Evolutionary conservation across 2,797 vertebrate species (phyloP).

Genomic region (Takifugu ocellatus): DNA sequence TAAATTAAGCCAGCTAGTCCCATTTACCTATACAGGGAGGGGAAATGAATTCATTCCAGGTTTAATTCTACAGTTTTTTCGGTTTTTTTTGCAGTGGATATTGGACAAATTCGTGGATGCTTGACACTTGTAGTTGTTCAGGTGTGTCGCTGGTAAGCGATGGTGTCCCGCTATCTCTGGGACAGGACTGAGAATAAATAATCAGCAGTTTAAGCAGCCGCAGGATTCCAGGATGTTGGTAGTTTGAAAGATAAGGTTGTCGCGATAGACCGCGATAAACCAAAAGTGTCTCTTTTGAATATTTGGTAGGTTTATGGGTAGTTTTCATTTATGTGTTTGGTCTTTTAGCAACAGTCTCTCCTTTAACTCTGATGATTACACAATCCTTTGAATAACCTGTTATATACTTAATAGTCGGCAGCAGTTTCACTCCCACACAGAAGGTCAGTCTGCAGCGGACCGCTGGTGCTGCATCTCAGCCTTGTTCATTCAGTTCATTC

Average conservation of each 20-base stretch:
- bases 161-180: constrained; percentile 53
- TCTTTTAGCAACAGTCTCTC: constrained; percentile 4
- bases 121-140: constrained; percentile 63
- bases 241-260: too few species aligned
- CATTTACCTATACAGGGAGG: constrained; percentile 26
- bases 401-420: constrained; percentile 58
- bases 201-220: too few species aligned
- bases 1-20: constrained; percentile 60
- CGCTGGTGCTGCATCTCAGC: constrained; percentile 3
- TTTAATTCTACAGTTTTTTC: constrained; percentile 36
- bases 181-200: too few species aligned
- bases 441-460: constrained; percentile 33
- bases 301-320: too few species aligned
- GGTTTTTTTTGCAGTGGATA: constrained; percentile 30
- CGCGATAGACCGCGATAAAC: too few species aligned
- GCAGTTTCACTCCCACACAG: constrained; percentile 29
- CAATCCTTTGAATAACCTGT: constrained; percentile 44
- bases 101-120: constrained; percentile 70
- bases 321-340: too few species aligned
- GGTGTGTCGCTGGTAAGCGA: constrained; percentile 67
- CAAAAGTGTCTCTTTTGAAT: too few species aligned
- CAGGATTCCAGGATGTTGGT: too few species aligned
- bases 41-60: constrained; percentile 37
- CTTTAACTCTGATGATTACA: constrained; percentile 33
- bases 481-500: constrained; percentile 7